Percentiles rank a stretch among this genome's conserved stretches.
phyloP scores from a whole-genome alignment of 2,797 vertebrate species.

The Corythornis leucogaster region DNA sequence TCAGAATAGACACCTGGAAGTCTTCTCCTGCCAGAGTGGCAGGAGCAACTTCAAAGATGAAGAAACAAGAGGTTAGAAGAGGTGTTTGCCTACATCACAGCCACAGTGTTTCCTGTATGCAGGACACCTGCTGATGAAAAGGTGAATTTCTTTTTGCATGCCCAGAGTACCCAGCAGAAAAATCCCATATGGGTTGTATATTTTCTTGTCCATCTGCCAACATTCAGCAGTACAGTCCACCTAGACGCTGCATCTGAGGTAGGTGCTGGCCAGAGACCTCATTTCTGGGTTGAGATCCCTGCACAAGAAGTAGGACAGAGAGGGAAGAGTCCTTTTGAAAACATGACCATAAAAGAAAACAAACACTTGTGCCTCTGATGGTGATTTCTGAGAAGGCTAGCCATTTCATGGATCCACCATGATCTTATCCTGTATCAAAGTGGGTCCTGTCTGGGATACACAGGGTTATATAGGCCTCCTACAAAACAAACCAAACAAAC shows the following conservation, averaged over 20 bases:
- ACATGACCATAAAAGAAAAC: neutral
- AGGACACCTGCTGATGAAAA: neutral
- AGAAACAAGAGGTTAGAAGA: neutral
- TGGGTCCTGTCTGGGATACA: neutral
- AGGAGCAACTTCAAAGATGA: neutral
- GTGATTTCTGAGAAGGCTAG: neutral
- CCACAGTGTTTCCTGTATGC: neutral
- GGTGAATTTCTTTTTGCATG: neutral
- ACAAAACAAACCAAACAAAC: conserved; percentile 1
- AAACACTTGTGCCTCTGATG: neutral
- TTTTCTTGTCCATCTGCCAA: neutral
- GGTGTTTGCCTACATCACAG: neutral
- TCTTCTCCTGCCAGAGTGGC: neutral
- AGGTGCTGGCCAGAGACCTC: neutral
- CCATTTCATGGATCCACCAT: neutral
- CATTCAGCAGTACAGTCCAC: neutral
- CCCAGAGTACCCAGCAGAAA: neutral
- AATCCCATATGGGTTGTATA: neutral
- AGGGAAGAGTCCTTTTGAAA: neutral
- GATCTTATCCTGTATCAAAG: neutral
- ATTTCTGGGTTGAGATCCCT: neutral
- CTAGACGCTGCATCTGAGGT: neutral
- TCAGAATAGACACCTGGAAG: neutral
- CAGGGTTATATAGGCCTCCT: neutral
- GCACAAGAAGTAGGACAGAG: neutral